Evolutionary conservation across 2,113 vertebrate genomes (phyloP).

Genomic region (Numida meleagris): DNA sequence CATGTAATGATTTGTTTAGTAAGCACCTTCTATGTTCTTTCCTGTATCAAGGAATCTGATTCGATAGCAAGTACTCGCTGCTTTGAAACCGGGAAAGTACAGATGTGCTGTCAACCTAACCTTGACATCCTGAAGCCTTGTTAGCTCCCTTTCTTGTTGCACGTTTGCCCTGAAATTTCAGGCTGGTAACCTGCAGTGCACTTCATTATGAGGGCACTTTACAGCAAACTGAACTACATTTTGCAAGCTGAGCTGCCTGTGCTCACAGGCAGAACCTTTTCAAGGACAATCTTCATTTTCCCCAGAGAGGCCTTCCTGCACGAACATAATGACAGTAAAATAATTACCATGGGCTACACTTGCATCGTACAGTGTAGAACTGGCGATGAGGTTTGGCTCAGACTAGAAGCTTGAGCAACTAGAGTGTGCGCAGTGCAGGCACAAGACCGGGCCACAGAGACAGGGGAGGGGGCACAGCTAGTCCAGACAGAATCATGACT

Average conservation of each 20-base stretch:
- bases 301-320: neutral
- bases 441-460: neutral
- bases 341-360: neutral
- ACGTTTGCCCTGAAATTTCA: neutral
- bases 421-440: neutral
- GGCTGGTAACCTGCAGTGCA: neutral
- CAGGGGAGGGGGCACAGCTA: neutral
- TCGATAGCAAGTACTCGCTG: neutral
- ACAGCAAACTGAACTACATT: neutral
- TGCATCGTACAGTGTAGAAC: neutral
- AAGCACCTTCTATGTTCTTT: neutral
- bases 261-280: neutral
- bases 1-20: fast-evolving
- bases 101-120: neutral
- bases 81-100: neutral
- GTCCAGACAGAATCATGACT: neutral
- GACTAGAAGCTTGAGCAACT: neutral
- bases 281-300: neutral
- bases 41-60: neutral
- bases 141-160: neutral
- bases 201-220: neutral
- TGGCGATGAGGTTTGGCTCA: neutral
- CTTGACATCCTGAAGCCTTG: neutral
- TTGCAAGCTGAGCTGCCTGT: neutral
- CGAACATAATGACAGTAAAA: neutral